Conservation (phyloP, 2,888 invertebrate species). For the Metopia argyrocephala region DNA sequence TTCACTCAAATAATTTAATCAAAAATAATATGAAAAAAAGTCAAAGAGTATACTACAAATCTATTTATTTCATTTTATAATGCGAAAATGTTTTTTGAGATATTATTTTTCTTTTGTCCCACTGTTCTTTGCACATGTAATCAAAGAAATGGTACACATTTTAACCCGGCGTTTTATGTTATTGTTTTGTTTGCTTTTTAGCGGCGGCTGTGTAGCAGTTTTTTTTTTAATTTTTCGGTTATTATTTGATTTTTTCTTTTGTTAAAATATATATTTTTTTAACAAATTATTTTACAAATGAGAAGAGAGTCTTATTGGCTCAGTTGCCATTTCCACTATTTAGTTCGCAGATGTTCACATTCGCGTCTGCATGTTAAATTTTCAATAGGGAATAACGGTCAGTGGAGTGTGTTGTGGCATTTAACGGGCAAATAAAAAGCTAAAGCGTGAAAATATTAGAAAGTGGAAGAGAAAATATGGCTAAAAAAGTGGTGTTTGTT, state of each 20-base stretch:
- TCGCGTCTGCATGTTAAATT: conserved; percentile 29
- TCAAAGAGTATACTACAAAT: neutral
- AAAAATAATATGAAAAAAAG: too few species aligned
- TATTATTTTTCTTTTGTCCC: neutral
- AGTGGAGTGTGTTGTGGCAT: neutral
- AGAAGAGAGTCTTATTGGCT: conserved; percentile 47
- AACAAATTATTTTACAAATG: conserved; percentile 43
- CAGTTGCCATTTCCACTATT: conserved; percentile 45
- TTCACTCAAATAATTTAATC: too few species aligned
- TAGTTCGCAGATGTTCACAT: conserved; percentile 56
- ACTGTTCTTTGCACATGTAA: conserved; percentile 24
- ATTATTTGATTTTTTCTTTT: conserved; percentile 47
- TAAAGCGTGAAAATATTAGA: neutral
- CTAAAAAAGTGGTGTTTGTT: neutral
- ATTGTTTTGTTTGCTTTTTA: neutral
- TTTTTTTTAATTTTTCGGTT: conserved; percentile 19
- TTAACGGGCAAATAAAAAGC: neutral
- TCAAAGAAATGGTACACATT: conserved; percentile 8
- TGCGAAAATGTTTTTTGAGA: neutral
- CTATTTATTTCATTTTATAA: neutral
- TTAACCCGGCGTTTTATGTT: conserved; percentile 45
- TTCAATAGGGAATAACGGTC: conserved; percentile 1
- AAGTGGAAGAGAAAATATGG: neutral
- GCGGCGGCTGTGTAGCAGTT: conserved; percentile 19
- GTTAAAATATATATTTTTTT: conserved; percentile 18